Percentiles rank a stretch among this genome's conserved stretches.
These are phyloP conservation scores for Lates calcarifer DNA, from an alignment of 2,113 vertebrate genomes.

Conservation along the genomic window DNA sequence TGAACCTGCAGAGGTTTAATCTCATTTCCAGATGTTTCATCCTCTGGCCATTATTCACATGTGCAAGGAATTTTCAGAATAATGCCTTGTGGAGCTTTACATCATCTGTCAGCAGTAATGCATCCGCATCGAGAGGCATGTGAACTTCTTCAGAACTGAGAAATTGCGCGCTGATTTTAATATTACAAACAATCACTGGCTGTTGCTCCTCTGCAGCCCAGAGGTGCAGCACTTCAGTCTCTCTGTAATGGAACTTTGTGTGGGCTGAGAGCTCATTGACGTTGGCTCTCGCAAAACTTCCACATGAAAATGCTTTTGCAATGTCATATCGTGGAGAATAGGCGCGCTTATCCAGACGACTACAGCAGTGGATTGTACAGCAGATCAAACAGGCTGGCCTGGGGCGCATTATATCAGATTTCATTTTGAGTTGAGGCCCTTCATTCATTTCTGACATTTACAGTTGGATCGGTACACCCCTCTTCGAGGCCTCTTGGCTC, in stretches of 20 bases:
- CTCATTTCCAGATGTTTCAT: slow-evolving; percentile 71
- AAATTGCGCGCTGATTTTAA: slow-evolving; percentile 39
- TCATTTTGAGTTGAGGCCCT: slow-evolving; percentile 83
- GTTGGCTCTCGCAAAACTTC: slow-evolving; percentile 54
- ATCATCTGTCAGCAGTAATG: slow-evolving; percentile 48
- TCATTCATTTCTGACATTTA: slow-evolving; percentile 88
- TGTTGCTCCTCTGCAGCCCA: slow-evolving; percentile 47
- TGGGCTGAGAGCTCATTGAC: slow-evolving; percentile 72
- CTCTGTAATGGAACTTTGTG: slow-evolving; percentile 78
- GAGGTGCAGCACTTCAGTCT: slow-evolving; percentile 66
- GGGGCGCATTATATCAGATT: slow-evolving; percentile 79
- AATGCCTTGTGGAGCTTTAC: slow-evolving; percentile 63
- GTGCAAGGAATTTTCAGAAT: slow-evolving; percentile 52
- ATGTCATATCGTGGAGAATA: slow-evolving; percentile 75
- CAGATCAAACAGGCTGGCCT: slow-evolving; percentile 80
- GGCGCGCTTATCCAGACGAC: slow-evolving; percentile 66
- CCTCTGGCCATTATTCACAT: slow-evolving; percentile 52
- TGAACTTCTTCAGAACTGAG: slow-evolving; percentile 46
- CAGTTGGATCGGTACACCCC: slow-evolving; percentile 79
- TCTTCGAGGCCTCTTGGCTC: slow-evolving; percentile 81
- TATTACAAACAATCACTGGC: slow-evolving; percentile 61
- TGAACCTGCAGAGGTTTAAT: slow-evolving; percentile 60
- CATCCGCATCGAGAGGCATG: slow-evolving; percentile 40
- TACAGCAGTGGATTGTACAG: slow-evolving; percentile 70
- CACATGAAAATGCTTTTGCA: slow-evolving; percentile 74